phyloP scores from a whole-genome alignment of 2,888 invertebrate genomes.

The Galerucella nymphaeae region DNA sequence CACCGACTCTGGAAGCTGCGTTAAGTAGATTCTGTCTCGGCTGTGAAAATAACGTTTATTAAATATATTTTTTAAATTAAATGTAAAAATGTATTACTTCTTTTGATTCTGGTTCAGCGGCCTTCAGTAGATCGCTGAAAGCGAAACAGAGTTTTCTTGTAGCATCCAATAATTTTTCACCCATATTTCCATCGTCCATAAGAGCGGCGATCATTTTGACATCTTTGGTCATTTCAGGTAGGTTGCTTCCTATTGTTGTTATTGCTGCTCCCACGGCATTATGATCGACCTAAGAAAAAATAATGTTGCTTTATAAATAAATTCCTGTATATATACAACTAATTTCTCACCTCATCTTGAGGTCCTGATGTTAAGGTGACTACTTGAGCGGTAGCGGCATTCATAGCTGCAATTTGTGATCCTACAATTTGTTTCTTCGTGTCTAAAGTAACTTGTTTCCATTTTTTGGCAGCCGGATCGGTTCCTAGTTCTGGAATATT shows the following conservation, averaged over 20 bases:
- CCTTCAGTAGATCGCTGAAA: conserved; percentile 92
- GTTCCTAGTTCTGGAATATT: conserved; percentile 81
- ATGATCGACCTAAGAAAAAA: conserved; percentile 74
- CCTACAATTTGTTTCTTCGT: conserved; percentile 96
- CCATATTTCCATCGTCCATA: conserved; percentile 86
- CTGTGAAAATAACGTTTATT: conserved; percentile 40
- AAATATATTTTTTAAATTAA: not conserved
- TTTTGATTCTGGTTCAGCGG: conserved; percentile 94
- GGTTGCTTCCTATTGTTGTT: conserved; percentile 94
- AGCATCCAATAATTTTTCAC: conserved; percentile 90
- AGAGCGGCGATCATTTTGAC: conserved; percentile 96
- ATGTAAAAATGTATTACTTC: conserved; percentile 64
- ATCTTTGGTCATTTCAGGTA: conserved; percentile 95
- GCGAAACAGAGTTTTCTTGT: conserved; percentile 92
- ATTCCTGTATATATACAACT: not conserved
- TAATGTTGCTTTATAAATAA: not conserved
- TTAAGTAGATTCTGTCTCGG: conserved; percentile 92
- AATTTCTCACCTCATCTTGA: conserved; percentile 75
- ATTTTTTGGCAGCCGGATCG: conserved; percentile 88
- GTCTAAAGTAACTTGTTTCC: conserved; percentile 94
- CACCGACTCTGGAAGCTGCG: conserved; percentile 96
- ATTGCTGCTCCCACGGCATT: conserved; percentile 97
- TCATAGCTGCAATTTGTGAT: conserved; percentile 98
- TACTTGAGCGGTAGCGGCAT: conserved; percentile 95
- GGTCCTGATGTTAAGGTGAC: conserved; percentile 69